Evolutionary conservation across 2,797 vertebrate genomes (phyloP).

Genomic region (Crocodylus rhombifer): DNA sequence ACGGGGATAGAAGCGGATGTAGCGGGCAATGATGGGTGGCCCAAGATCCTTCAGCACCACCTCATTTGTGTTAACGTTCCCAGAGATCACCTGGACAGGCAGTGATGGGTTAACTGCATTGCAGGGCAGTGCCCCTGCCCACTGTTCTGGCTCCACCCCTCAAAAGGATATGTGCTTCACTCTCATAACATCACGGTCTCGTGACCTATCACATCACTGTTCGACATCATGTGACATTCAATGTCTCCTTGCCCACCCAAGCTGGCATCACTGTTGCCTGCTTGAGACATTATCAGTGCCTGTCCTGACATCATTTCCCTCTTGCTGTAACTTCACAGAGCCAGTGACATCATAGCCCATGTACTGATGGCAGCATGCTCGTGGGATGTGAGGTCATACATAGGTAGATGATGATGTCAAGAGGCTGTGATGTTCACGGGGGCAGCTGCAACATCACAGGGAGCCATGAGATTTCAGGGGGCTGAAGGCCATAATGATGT

Average conservation of each 20-base stretch:
- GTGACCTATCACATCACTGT: background rate
- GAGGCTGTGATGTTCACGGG: background rate
- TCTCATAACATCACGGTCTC: background rate
- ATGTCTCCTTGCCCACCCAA: background rate
- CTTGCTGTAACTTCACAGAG: background rate
- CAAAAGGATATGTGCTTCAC: background rate
- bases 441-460: no score
- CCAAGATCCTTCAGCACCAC: constrained; percentile 94
- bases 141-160: background rate
- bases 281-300: background rate
- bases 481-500: no score
- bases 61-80: constrained; percentile 93
- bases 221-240: background rate
- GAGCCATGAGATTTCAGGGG: no score
- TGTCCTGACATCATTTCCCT: background rate
- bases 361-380: background rate
- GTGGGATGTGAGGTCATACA: background rate
- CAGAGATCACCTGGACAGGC: constrained; percentile 88
- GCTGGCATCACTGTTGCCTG: background rate
- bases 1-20: constrained; percentile 92
- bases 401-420: background rate
- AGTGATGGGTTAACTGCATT: background rate
- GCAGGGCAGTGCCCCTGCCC: no score
- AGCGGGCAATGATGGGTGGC: constrained; percentile 90
- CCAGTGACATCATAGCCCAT: background rate